phyloP scores from a whole-genome alignment of 2,797 vertebrate species.

The Hapalemur alaotrensis region DNA sequence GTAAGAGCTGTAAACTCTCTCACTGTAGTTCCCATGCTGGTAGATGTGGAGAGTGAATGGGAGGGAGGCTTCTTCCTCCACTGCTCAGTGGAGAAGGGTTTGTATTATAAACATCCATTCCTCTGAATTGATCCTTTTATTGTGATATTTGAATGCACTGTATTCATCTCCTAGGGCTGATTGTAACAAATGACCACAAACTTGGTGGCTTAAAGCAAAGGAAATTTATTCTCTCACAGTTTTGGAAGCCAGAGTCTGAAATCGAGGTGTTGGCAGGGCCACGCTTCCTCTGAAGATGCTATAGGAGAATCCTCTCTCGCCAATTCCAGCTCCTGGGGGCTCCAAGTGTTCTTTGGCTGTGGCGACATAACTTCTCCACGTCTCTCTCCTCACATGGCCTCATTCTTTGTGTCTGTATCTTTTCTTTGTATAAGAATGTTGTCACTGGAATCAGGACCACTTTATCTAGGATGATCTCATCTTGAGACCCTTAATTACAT shows the following conservation, averaged over 20 bases:
- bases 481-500: neutral
- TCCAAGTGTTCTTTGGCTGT: neutral
- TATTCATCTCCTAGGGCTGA: neutral
- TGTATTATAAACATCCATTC: neutral
- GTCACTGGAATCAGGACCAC: neutral
- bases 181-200: neutral
- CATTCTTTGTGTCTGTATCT: neutral
- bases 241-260: neutral
- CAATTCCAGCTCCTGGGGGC: neutral
- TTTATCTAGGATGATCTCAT: neutral
- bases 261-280: neutral
- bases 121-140: neutral
- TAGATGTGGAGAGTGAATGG: neutral
- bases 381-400: neutral
- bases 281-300: fast-evolving
- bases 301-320: too few species aligned
- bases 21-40: neutral
- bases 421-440: neutral
- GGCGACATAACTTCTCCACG: neutral
- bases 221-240: neutral
- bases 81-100: neutral
- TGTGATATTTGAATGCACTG: neutral
- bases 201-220: neutral
- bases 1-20: neutral
- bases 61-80: neutral